A percentile compares a stretch with the other conserved stretches of the same genome.
These are phyloP conservation scores for Sinosuthora webbiana DNA, from an alignment of 2,113 vertebrate genomes.

Conservation along the genomic window DNA sequence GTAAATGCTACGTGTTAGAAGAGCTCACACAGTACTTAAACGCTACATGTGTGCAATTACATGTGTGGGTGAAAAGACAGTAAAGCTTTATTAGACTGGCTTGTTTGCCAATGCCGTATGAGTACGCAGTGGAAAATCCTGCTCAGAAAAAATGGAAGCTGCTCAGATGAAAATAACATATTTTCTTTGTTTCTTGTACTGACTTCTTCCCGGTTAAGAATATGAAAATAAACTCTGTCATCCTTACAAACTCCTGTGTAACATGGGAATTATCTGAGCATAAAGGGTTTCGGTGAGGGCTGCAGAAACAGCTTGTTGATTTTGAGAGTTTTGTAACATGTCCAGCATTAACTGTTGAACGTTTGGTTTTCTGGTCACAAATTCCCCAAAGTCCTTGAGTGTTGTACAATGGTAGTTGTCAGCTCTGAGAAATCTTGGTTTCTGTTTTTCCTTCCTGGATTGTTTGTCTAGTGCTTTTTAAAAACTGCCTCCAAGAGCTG, in stretches of 20 bases:
- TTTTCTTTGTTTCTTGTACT: slow-evolving; percentile 48
- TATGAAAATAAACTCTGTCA: slow-evolving; percentile 51
- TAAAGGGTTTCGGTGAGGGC: neutral
- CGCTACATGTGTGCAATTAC: neutral
- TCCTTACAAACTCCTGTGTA: slow-evolving; percentile 41
- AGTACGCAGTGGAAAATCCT: slow-evolving; percentile 8
- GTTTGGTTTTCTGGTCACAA: slow-evolving; percentile 12
- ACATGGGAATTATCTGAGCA: slow-evolving; percentile 32
- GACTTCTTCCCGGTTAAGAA: slow-evolving; percentile 23
- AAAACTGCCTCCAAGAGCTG: neutral
- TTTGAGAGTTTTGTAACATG: slow-evolving; percentile 34
- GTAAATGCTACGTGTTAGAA: neutral
- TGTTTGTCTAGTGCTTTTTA: neutral
- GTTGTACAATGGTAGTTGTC: neutral
- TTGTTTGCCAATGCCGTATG: neutral
- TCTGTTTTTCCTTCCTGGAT: neutral
- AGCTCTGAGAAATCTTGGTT: neutral
- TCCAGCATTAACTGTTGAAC: neutral
- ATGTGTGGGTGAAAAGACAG: neutral
- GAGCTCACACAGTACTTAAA: neutral
- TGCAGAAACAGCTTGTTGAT: slow-evolving; percentile 45
- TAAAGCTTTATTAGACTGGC: neutral
- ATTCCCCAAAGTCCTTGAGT: neutral
- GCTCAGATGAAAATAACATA: slow-evolving; percentile 7
- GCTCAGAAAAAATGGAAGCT: slow-evolving; percentile 28